Conservation (phyloP, 2,113 vertebrate species). For the Pelecanus crispus region DNA sequence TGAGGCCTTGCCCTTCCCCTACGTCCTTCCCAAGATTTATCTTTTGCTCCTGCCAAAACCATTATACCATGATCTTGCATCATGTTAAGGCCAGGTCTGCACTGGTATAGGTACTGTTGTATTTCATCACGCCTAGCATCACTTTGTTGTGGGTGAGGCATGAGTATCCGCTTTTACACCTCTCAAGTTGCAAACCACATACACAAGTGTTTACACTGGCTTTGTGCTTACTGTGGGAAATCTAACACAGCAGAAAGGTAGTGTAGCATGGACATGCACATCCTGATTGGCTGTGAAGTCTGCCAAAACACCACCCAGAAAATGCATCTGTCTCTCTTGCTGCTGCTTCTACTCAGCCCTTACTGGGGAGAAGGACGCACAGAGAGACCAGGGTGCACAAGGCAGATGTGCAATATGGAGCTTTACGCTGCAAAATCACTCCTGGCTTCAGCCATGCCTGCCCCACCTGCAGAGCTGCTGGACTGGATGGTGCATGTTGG, state of each 20-base stretch:
- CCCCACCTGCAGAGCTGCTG: not conserved
- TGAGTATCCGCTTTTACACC: not conserved
- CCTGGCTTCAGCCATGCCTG: not conserved
- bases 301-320: not conserved
- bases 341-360: not conserved
- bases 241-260: not conserved
- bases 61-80: not conserved
- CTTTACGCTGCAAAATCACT: not conserved
- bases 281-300: not conserved
- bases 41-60: not conserved
- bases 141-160: too few relatives aligned
- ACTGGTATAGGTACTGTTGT: not conserved
- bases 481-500: not conserved
- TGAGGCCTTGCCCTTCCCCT: not conserved
- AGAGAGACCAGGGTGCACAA: not conserved
- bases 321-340: not conserved
- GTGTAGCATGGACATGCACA: accelerated
- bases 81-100: not conserved
- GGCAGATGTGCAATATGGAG: not conserved
- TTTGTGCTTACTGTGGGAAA: not conserved
- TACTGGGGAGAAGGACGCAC: not conserved
- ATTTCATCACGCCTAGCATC: not conserved
- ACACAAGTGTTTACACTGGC: not conserved
- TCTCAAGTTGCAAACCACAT: not conserved
- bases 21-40: not conserved